Base-by-base conservation (phyloP, 2,888 invertebrate species). In the Lithophane ornitopus region DNA sequence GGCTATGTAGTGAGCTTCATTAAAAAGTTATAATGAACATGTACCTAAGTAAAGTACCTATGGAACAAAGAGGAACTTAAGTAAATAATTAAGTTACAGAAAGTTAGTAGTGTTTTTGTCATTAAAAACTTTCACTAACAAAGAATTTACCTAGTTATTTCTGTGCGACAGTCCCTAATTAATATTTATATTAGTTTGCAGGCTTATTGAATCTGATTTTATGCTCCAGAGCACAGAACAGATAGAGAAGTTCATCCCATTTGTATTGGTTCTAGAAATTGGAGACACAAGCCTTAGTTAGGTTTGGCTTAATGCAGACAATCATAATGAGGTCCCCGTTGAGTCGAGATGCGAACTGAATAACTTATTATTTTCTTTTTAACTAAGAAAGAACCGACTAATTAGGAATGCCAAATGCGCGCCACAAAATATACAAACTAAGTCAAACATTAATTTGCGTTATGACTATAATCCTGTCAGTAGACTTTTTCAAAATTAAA, bases 351-450 rank as follows among this genome's bases (percentile, higher is more conserved):
- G 62, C 65, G 28, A 54, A 28, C 54, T 58, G 70, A 85, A 83
- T 87, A 76, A 78, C 78, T 78, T 70, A 80, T 81, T 72, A 75
- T 80, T 70, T 77, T 82, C 34, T 66, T 82, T 79, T 78, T 68
- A 70, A 65, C 58, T 75, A 76, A 81, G 59, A 81, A 81, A 81
- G 70, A 81, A 85, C 80, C 76, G 61, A 28, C 73, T 83, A 80
- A 87, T 87, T 87, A 81, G 28, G 70, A 73, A 87, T 85, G 83
- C 81, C n/a, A 74, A 85, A 86, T 78, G 70, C 78, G 85, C 78
- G 67, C 72, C 76, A 70, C 74, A 68, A 80, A 81, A 83, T 83
- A 79, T 76, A 74, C 68, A 58, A 54, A 44, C 63, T 65, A 69
- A 85, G 72, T 79, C 69, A 80, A 82, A 86, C 76, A 86, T 85